A percentile compares a stretch with the other conserved stretches of the same genome.
Evolutionary conservation across 2,113 vertebrate species (phyloP).

Genomic region (Callorhinus ursinus): DNA sequence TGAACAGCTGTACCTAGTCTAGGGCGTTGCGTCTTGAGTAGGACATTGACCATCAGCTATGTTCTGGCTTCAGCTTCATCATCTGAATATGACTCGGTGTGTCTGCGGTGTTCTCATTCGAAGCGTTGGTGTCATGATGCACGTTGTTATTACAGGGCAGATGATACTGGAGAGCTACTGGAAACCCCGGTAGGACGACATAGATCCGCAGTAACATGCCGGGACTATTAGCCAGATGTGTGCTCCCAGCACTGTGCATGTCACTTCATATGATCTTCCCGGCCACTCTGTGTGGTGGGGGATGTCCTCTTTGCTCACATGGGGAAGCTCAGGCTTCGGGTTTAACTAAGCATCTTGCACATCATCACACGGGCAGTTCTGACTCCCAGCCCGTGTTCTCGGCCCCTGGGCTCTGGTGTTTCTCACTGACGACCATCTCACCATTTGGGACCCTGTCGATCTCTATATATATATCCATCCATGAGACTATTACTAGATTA

Average conservation of each 20-base stretch:
- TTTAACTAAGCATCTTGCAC: not conserved
- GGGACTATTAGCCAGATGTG: not conserved
- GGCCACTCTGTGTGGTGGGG: not conserved
- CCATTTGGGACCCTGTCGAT: not conserved
- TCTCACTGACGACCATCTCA: not conserved
- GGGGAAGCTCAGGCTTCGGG: not conserved
- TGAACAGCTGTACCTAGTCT: not conserved
- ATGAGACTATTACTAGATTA: not conserved
- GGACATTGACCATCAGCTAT: not conserved
- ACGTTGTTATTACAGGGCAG: not conserved
- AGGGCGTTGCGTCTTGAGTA: not conserved
- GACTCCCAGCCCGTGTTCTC: not conserved
- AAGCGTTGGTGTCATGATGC: not conserved
- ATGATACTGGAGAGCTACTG: not conserved
- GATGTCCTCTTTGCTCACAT: not conserved
- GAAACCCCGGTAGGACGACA: not conserved
- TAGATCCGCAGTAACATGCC: not conserved
- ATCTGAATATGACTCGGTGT: not conserved
- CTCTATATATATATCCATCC: too few species aligned
- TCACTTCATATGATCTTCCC: not conserved
- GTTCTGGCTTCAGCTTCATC: not conserved
- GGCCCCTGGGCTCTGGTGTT: not conserved
- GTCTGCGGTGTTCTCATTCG: not conserved
- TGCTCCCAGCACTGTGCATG: accelerated
- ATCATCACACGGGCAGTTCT: not conserved